Conservation (phyloP, 2,888 invertebrate genomes). For the Actias luna region DNA sequence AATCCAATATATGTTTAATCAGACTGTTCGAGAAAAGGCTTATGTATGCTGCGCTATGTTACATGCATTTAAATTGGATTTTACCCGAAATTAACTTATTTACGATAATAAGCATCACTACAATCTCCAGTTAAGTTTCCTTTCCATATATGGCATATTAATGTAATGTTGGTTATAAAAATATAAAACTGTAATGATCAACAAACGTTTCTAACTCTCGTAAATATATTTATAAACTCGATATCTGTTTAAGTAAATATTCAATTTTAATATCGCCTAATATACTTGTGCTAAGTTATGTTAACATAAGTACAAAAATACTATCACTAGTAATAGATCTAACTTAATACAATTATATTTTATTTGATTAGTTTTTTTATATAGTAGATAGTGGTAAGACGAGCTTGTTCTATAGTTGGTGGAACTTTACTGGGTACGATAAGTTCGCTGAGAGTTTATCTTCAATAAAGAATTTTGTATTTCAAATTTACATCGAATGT, state of each 20-base stretch:
- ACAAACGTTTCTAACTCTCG: not conserved
- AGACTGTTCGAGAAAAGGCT: constrained; percentile 36
- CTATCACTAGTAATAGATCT: not conserved
- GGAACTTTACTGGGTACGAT: not conserved
- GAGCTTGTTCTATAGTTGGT: not conserved
- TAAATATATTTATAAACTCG: constrained; percentile 6
- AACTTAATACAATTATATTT: not conserved
- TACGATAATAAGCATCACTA: constrained; percentile 27
- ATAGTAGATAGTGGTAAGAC: not conserved
- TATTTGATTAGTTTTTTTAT: constrained; percentile 1
- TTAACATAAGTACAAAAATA: not conserved
- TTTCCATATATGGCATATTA: constrained; percentile 23
- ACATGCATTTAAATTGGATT: constrained; percentile 59
- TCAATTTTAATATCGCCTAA: not conserved
- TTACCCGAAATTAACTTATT: constrained; percentile 39
- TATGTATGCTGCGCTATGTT: constrained; percentile 45
- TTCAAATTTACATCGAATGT: too few relatives aligned
- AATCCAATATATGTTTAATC: constrained; percentile 58
- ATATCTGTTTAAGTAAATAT: constrained; percentile 1
- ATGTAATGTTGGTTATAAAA: constrained; percentile 14
- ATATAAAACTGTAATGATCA: constrained; percentile 11
- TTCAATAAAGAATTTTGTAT: too few relatives aligned
- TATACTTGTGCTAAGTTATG: not conserved
- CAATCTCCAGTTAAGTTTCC: constrained; percentile 14
- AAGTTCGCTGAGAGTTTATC: not conserved